These are phyloP conservation scores for Drosophila sucinea DNA, from an alignment of 1,140 invertebrate species.

Conservation along the genomic window DNA sequence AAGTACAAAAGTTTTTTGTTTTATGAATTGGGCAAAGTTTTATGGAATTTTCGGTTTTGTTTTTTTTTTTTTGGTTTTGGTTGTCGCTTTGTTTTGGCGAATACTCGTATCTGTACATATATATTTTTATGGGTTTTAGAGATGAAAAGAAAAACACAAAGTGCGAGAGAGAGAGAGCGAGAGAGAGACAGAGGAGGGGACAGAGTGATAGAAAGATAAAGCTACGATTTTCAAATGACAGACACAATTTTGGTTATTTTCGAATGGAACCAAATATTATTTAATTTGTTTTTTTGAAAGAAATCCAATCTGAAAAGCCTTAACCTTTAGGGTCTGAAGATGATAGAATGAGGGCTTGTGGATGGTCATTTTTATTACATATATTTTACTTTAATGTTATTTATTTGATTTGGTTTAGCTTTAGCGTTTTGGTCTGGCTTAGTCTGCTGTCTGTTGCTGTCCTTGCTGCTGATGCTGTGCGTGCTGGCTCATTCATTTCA, in stretches of 20 bases:
- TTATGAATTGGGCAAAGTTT: slow-evolving; percentile 55
- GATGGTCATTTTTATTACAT: slow-evolving; percentile 55
- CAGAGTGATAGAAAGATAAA: background rate
- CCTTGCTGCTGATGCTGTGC: background rate
- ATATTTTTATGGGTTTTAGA: slow-evolving; percentile 31
- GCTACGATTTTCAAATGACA: background rate
- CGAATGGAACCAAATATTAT: slow-evolving; percentile 5
- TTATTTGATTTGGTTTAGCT: slow-evolving; percentile 65
- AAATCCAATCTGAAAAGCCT: slow-evolving; percentile 5
- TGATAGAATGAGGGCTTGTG: background rate
- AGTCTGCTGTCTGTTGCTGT: slow-evolving; percentile 15
- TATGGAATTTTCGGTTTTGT: slow-evolving; percentile 48
- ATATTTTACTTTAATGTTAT: slow-evolving; percentile 69
- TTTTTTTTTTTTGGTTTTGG: slow-evolving; percentile 39
- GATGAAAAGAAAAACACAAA: slow-evolving; percentile 1
- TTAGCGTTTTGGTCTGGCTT: slow-evolving; percentile 31
- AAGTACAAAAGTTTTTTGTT: slow-evolving; percentile 42
- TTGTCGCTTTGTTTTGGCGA: slow-evolving; percentile 21
- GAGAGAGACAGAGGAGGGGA: background rate
- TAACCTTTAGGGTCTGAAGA: background rate
- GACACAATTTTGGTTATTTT: background rate
- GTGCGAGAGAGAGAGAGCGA: background rate
- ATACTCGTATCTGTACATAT: slow-evolving; percentile 28
- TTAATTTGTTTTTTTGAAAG: slow-evolving; percentile 23
- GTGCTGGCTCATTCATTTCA: slow-evolving; percentile 55